A percentile compares a stretch with the other conserved stretches of the same genome.
Evolutionary conservation across 2,888 invertebrate genomes (phyloP).

Genomic region (Lacanobia oleracea): DNA sequence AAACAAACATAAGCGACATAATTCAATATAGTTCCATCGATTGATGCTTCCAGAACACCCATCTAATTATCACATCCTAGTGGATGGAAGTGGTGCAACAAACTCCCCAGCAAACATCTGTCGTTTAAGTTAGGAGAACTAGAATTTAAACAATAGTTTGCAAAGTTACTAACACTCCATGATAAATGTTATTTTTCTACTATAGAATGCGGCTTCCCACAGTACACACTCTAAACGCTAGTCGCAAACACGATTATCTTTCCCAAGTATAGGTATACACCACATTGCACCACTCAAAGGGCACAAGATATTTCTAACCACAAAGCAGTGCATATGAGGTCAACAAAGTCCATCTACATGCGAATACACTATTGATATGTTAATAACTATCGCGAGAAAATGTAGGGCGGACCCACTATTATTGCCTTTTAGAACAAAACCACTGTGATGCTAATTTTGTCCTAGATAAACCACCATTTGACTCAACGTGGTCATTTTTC

Average conservation of each 20-base stretch:
- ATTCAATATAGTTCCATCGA: too few species aligned
- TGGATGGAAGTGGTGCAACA: too few species aligned
- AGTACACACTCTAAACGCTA: not conserved
- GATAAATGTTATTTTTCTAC: not conserved
- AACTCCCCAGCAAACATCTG: too few species aligned
- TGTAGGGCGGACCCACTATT: conserved; percentile 53
- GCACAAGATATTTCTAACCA: conserved; percentile 49
- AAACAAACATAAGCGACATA: too few species aligned
- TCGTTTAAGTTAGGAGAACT: too few species aligned
- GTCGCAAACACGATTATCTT: conserved; percentile 7
- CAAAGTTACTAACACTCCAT: not conserved
- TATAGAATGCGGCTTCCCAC: not conserved
- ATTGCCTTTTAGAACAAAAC: conserved; percentile 51
- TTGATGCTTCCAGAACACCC: too few species aligned
- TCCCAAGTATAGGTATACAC: conserved; percentile 2
- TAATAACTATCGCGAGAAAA: conserved; percentile 47
- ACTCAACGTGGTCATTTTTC: conserved; percentile 38
- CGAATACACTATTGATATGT: conserved; percentile 61
- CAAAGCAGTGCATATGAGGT: conserved; percentile 55
- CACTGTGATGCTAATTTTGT: conserved; percentile 64
- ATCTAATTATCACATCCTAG: too few species aligned
- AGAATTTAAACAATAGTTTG: too few species aligned
- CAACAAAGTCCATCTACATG: conserved; percentile 34
- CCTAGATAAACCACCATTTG: conserved; percentile 62
- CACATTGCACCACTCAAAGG: conserved; percentile 40